A percentile compares a stretch with the other conserved stretches of the same genome.
Conservation (phyloP, 2,888 invertebrate genomes). For the Pyrrhosoma nymphula region DNA sequence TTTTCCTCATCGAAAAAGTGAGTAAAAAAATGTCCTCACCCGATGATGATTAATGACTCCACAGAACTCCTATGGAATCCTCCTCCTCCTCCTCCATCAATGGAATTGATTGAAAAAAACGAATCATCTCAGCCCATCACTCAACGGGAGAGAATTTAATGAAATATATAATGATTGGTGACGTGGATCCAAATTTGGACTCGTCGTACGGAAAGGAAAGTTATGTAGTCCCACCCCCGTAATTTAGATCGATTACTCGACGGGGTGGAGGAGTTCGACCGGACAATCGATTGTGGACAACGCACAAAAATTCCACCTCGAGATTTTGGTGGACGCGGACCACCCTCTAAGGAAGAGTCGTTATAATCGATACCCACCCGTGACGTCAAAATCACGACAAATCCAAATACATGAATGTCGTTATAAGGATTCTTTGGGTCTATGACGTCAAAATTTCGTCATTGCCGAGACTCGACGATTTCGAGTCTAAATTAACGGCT, state of each 20-base stretch:
- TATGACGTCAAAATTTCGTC: too few species aligned
- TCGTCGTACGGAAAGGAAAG: not conserved
- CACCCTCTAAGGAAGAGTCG: too few species aligned
- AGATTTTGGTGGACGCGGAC: too few species aligned
- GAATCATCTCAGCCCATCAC: not conserved
- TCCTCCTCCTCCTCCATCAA: too few species aligned
- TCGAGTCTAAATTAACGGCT: too few species aligned
- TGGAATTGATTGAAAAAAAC: not conserved
- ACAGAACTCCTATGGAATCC: too few species aligned
- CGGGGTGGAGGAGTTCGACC: not conserved
- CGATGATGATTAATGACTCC: not conserved
- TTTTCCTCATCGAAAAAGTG: not conserved
- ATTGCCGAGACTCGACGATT: too few species aligned
- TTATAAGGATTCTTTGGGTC: too few species aligned
- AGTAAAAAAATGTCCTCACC: not conserved
- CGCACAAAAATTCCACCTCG: too few species aligned
- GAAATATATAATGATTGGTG: not conserved
- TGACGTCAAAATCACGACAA: too few species aligned
- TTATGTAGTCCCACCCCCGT: not conserved
- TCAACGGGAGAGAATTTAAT: not conserved
- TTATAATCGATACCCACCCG: too few species aligned
- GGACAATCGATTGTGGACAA: not conserved
- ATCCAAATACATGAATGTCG: too few species aligned
- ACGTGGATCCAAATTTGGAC: not conserved
- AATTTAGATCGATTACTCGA: not conserved